Evolutionary conservation across 2,888 invertebrate species (phyloP).

Genomic region (Chaetogeoica ovagalla): DNA sequence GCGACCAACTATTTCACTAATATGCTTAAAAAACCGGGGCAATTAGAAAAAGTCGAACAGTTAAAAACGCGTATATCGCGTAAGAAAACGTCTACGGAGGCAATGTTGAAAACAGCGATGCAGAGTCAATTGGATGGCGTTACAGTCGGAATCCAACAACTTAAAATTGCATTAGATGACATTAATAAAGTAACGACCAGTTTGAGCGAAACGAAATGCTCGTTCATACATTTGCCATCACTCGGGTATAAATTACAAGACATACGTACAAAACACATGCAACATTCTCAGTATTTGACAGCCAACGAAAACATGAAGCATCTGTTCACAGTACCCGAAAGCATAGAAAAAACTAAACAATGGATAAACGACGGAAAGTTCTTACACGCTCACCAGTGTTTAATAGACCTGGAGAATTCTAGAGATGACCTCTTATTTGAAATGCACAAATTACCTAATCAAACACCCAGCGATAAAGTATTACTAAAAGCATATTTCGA

Average conservation of each 20-base stretch:
- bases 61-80: slow-evolving; percentile 74
- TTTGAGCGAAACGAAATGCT: slow-evolving; percentile 74
- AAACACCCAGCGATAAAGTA: slow-evolving; percentile 85
- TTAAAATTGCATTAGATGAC: slow-evolving; percentile 83
- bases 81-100: slow-evolving; percentile 88
- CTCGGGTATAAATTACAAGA: slow-evolving; percentile 79
- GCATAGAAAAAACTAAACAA: slow-evolving; percentile 89
- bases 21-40: slow-evolving; percentile 91
- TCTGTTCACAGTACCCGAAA: slow-evolving; percentile 95
- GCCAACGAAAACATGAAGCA: slow-evolving; percentile 98
- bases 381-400: slow-evolving; percentile 90
- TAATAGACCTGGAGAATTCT: slow-evolving; percentile 94
- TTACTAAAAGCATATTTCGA: slow-evolving; percentile 95
- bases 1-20: slow-evolving; percentile 86
- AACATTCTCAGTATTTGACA: slow-evolving; percentile 95
- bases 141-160: slow-evolving; percentile 85
- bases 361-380: slow-evolving; percentile 94
- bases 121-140: slow-evolving; percentile 98
- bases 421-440: slow-evolving; percentile 94
- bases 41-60: slow-evolving; percentile 87
- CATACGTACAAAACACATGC: slow-evolving; percentile 88
- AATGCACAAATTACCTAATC: slow-evolving; percentile 88
- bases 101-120: slow-evolving; percentile 95
- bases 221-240: slow-evolving; percentile 76
- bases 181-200: slow-evolving; percentile 70